Evolutionary conservation across 2,113 vertebrate species (phyloP), one percentile per base, ranked within the genome.

Genomic region (Hystrix brachyura): DNA sequence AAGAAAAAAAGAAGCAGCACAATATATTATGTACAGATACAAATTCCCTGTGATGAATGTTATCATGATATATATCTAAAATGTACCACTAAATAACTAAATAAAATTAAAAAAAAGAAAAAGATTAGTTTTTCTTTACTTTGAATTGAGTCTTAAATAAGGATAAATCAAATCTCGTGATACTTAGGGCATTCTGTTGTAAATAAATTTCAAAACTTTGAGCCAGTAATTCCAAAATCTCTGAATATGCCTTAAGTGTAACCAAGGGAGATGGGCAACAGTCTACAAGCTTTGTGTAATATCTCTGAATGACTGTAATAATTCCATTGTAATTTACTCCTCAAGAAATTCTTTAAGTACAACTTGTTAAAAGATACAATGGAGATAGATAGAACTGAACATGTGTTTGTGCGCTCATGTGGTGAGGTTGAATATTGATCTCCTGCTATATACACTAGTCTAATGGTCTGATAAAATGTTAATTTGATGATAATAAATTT

Each of bases 401-500:
- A 1, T 71, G 2, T 60, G 4, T 62, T 64, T 90, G 10, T 67
- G 3, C 76, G 3, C 7, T 85, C 62, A 69, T 71, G 43, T 92
- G 51, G 12, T 76, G 11, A 94, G 5, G 21, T 65, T 90, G 2
- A 0, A 91, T 92, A 76, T 71, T 92, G 43, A 93, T 86, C 15
- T 95, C 62, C 21, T 74, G 10, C 64, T 38, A 1, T 87, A 46
- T 38, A 60, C 29, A 79, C 79, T 94, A 62, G 17, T 59, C 27
- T 87, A 84, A 86, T 85, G 34, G 14, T 29, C 3, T 74, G 96
- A 87, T 83, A 74, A 95, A 95, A 90, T 82, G 27, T 92, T 91
- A 94, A 96, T 91, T 90, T 90, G 64, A 78, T 96, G 69, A 87
- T 94, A 65, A 83, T 51, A 76, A 96, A 96, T 94, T 85, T 89